Base-by-base conservation (phyloP, 1,140 invertebrate species). In the Eubasilissa regina region DNA sequence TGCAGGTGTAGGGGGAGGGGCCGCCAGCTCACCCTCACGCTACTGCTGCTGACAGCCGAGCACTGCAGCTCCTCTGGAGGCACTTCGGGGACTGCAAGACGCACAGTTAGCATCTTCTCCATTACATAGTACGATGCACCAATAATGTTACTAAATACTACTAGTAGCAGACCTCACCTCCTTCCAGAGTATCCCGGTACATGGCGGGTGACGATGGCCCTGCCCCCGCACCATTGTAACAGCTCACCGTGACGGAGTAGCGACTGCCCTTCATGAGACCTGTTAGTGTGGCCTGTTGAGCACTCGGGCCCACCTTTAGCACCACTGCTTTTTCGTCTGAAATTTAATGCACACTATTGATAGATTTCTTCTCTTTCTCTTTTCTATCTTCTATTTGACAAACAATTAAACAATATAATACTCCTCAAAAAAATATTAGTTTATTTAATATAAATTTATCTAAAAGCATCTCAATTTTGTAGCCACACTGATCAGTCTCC, bases 161-260 rank as follows among this genome's bases (percentile, higher is more conserved):
- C 6, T 35, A 35, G 25, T 35, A 35, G 25, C 25, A 35, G 25
- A 6, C 51, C 53, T 83, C 84, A 89, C 95, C 94, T 90, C 96
- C 96, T 92, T 97, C 96, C 80, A 95, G 91, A 1, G 96, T 97
- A 47, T 94, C 94, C 44, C 95, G 94, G 74, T 93, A 92, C 15
- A 95, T 90, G 19, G 94, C 92, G 0, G 92, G 86, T 9, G 95
- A 96, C 25, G 92, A 91, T 0, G 97, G 97, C n/a, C 97, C 96
- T 17, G 92, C 92, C 0, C 96, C 96, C 68, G 96, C 94, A 80
- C 92, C 93, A 84, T 97, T 98, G 84, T 95, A 96, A 0, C 96
- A 95, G 84, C 94, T 93, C 43, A 98, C 93, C 12, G 93, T 92
- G 56, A 97, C 93, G 55, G 94, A 91, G 86, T 97, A 97, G 80